Evolutionary conservation across 2,888 invertebrate genomes (phyloP), one percentile per base, ranked within the genome.

Genomic region (Sminthurides aquaticus): DNA sequence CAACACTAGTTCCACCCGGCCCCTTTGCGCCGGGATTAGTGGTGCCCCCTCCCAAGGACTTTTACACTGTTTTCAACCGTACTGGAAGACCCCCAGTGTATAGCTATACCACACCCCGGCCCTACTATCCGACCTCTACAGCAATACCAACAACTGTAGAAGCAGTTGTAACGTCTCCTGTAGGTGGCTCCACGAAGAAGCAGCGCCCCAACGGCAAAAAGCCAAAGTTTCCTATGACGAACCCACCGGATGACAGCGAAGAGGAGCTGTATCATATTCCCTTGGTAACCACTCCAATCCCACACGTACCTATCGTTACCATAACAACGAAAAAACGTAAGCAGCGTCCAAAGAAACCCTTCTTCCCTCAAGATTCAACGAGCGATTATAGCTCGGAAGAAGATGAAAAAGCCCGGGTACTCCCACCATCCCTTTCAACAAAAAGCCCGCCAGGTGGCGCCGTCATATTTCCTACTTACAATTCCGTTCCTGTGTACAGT

Each of bases 21-120:
- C 92, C 91, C 0, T 79, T 92, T 67, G 91, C 92, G 5, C 92
- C 92, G 2, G 92, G 91, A 60, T 91, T 92, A 68, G 87, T 92
- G 27, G 79, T 92, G 59, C 91, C 91, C 1, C 92, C 92, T 5
- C 92, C 92, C 1, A 90, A 91, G 0, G 86, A 91, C 77, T 91
- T 91, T 79, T 92, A 92, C 76, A 87, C 87, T 2, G 84, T 86
- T 1, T 79, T 88, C 64, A 86, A 89, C 76, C 82, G 69, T 63
- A 70, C 71, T 18, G 43, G 60, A 1, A 2, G 34, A 57, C 63
- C 63, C 3, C 24, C 63, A 3, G 11, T 25, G 22, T 26, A 22
- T 15, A 8, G 3, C 15, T 20, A 28, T 20, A 57, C 58, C 15
- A 11, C 52, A 26, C 29, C 22, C 15, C 27, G 52, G 11, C 56